phyloP scores from a whole-genome alignment of 2,113 vertebrate genomes.

The Elephantulus edwardii region DNA sequence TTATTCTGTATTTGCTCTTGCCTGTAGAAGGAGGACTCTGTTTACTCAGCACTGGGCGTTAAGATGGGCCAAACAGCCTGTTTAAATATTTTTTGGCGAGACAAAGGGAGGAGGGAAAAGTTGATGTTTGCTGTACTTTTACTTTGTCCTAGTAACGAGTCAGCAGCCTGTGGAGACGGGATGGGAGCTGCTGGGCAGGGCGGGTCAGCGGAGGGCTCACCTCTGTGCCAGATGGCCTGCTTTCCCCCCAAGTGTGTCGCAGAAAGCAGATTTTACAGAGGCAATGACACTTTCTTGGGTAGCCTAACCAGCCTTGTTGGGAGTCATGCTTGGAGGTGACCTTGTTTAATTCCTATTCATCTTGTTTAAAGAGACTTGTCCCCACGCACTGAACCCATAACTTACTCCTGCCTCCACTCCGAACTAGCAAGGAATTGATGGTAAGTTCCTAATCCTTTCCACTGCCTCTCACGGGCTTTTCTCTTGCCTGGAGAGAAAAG shows the following conservation, averaged over 20 bases:
- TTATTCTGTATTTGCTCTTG: constrained; percentile 33
- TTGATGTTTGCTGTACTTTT: constrained; percentile 52
- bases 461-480: not conserved
- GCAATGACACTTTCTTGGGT: not conserved
- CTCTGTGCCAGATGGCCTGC: not conserved
- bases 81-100: constrained; percentile 55
- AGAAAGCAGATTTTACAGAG: not conserved
- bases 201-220: not conserved
- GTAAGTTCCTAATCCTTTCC: not conserved
- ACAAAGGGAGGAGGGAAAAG: constrained; percentile 56
- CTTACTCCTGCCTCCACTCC: not conserved
- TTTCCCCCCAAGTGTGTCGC: not conserved
- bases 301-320: not conserved
- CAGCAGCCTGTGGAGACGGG: not conserved
- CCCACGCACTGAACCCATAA: too few species aligned
- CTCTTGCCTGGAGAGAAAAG: not conserved
- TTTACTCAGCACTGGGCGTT: constrained; percentile 53
- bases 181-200: not conserved
- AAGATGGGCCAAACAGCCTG: constrained; percentile 43
- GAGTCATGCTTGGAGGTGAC: too few species aligned
- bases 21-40: constrained; percentile 23
- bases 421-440: not conserved
- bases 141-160: constrained; percentile 15
- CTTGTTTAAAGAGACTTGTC: not conserved
- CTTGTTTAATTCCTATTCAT: too few species aligned